Evolutionary conservation across 2,888 invertebrate species (phyloP).

Genomic region (Drosophila parthenogenetica): DNA sequence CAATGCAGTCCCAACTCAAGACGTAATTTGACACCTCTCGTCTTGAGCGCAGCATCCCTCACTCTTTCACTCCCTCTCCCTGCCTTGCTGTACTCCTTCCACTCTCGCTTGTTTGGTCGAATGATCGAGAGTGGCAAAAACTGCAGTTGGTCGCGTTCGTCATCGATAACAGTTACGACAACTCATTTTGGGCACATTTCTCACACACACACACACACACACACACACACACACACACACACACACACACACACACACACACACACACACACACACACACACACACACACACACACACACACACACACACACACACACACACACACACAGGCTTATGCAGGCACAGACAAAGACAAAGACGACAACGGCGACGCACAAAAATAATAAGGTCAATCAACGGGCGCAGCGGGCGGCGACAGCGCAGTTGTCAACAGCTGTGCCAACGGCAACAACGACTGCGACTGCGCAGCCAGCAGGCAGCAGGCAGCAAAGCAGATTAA

Average conservation of each 20-base stretch:
- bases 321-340: constrained; percentile 8
- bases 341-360: constrained; percentile 10
- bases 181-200: constrained; percentile 49
- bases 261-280: neutral
- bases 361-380: constrained; percentile 65
- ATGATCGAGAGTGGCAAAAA: constrained; percentile 37
- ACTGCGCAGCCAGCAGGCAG: constrained; percentile 59
- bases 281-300: constrained; percentile 20
- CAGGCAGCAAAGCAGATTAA: constrained; percentile 60
- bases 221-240: no score
- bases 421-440: constrained; percentile 77
- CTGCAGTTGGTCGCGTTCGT: constrained; percentile 38
- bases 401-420: constrained; percentile 75
- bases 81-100: neutral
- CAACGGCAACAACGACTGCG: constrained; percentile 22
- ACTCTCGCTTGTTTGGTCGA: constrained; percentile 1
- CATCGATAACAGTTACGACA: constrained; percentile 72
- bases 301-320: constrained; percentile 37
- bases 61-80: neutral
- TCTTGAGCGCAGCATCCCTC: constrained; percentile 34
- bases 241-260: constrained; percentile 22
- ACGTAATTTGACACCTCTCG: constrained; percentile 66
- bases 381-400: constrained; percentile 82
- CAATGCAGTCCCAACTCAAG: constrained; percentile 40
- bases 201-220: constrained; percentile 36